These are phyloP conservation scores for Aplodontia rufa DNA, from an alignment of 2,113 vertebrate species.

Conservation along the genomic window DNA sequence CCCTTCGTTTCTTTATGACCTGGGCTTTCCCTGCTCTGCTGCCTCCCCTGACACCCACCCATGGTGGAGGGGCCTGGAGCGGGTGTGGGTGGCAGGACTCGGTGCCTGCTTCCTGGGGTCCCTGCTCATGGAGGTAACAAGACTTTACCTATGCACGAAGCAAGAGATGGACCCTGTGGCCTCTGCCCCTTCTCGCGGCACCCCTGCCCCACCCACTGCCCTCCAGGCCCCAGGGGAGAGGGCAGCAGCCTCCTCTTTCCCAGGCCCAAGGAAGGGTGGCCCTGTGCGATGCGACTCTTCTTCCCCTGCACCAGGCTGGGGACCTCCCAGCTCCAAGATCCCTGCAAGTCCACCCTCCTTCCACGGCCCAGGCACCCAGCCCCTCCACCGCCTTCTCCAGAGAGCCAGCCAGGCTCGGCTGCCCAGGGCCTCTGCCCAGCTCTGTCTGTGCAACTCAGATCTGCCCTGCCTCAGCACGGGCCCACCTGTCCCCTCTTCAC, in stretches of 20 bases:
- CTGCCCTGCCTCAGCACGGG: too few relatives aligned
- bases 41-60: background rate
- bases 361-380: too few relatives aligned
- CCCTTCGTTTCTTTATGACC: background rate
- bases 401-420: too few relatives aligned
- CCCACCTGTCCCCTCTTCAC: too few relatives aligned
- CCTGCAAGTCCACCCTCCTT: rapidly evolving
- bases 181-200: background rate
- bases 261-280: background rate
- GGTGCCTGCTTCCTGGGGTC: background rate
- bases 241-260: background rate
- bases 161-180: background rate
- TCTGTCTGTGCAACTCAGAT: too few relatives aligned
- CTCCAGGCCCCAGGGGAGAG: background rate
- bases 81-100: background rate
- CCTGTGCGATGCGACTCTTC: background rate
- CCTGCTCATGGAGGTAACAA: background rate
- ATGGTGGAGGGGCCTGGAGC: background rate
- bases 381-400: too few relatives aligned
- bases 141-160: background rate
- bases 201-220: background rate
- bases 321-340: too few relatives aligned
- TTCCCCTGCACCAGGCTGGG: too few relatives aligned
- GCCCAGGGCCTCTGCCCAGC: too few relatives aligned
- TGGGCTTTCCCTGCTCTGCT: background rate